phyloP scores from a whole-genome alignment of 2,797 vertebrate species.

The Dicrostonyx torquatus region DNA sequence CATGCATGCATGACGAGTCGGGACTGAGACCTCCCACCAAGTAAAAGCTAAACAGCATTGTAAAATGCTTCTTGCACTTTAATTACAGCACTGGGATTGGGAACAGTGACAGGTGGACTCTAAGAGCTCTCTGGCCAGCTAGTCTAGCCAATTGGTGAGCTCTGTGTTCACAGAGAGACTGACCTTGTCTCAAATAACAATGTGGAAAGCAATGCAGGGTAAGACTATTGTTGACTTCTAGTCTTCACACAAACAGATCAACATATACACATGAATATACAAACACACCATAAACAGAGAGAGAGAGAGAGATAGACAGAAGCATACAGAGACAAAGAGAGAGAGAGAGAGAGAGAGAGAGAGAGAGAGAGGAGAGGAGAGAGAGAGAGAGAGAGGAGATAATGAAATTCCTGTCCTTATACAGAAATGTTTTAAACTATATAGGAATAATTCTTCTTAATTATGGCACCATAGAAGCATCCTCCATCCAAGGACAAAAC shows the following conservation, averaged over 20 bases:
- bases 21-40: neutral
- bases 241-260: neutral
- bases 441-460: neutral
- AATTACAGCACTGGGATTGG: neutral
- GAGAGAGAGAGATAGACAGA: no score
- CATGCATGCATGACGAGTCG: neutral
- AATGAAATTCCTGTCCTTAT: neutral
- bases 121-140: neutral
- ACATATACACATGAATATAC: neutral
- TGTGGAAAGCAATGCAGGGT: neutral
- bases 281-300: neutral
- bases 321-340: neutral
- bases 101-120: neutral
- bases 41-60: neutral
- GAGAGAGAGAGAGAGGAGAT: neutral
- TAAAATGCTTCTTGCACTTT: neutral
- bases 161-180: neutral
- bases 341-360: no score
- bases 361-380: no score
- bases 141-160: neutral
- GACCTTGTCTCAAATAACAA: neutral
- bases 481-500: constrained; percentile 27
- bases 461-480: constrained; percentile 2
- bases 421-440: neutral
- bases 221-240: neutral